Conservation (phyloP, 2,113 vertebrate genomes). For the Mus spicilegus region DNA sequence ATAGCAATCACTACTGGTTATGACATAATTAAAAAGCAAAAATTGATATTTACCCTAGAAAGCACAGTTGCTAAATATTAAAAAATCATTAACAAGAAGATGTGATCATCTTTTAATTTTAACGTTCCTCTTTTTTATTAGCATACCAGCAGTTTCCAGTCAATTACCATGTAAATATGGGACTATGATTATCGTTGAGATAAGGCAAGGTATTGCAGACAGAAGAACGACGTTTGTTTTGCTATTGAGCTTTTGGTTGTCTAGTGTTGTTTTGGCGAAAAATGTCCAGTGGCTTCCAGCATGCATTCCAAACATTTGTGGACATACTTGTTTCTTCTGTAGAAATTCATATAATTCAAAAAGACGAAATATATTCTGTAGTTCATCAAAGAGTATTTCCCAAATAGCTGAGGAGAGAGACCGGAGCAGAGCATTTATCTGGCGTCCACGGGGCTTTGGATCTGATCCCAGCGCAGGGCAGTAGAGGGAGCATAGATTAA, state of each 20-base stretch:
- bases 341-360: neutral
- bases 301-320: neutral
- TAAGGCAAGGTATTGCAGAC: slow-evolving; percentile 55
- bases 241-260: slow-evolving; percentile 32
- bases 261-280: neutral
- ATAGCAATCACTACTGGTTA: slow-evolving; percentile 85
- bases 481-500: too few relatives aligned
- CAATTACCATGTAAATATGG: slow-evolving; percentile 80
- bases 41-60: slow-evolving; percentile 83
- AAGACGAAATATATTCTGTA: neutral
- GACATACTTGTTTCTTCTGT: neutral
- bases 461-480: neutral
- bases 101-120: slow-evolving; percentile 81
- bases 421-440: neutral
- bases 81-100: slow-evolving; percentile 67
- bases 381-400: slow-evolving; percentile 28
- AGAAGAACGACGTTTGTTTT: slow-evolving; percentile 23
- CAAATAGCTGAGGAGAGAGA: neutral
- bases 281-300: neutral
- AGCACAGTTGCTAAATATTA: slow-evolving; percentile 76
- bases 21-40: slow-evolving; percentile 86
- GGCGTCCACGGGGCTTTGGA: neutral
- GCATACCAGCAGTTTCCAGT: slow-evolving; percentile 73
- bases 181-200: slow-evolving; percentile 69
- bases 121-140: slow-evolving; percentile 75